Base-by-base conservation (phyloP, 2,888 invertebrate species). In the Nymphalis urticae region DNA sequence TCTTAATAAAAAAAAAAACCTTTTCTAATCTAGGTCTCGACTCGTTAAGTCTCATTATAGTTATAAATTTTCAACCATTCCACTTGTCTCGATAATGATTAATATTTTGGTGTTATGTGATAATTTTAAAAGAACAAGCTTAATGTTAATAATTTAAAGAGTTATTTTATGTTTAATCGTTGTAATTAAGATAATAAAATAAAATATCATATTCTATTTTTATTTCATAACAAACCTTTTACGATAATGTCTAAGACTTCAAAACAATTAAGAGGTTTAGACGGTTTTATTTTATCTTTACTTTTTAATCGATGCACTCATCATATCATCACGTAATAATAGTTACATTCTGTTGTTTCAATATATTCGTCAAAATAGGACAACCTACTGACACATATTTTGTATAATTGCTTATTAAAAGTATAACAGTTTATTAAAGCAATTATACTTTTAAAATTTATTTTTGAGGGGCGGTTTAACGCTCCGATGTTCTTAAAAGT, bases 91-190 rank as follows among this genome's bases (percentile, higher is more conserved):
- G 82, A 84, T 85, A 42, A 42, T 81, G 81, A 82, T 84, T 81
- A 79, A 85, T 85, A 79, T 85, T 86, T 87, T 85, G 83, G 85
- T 87, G 83, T 73, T 87, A 84, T 88, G 90, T 91, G 90, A 91
- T 92, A 90, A 85, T 85, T 83, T 79, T 82, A 85, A 81, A 61
- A 75, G 91, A 92, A 91, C 90, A 92, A 92, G 89, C 89, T 90
- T 90, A 85, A 85, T 85, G 85, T 90, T 90, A 87, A 84, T 87
- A 85, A 88, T 88, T 88, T 85, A 88, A 86, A 89, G 82, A 87
- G 86, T 88, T 91, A 87, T 90, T 88, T 91, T 91, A 86, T 86
- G 88, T 92, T 92, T 87, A 90, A 90, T 89, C 90, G 90, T 90
- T 91, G 85, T 90, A 88, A 87, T 86, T 88, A 90, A 87, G 86